These are phyloP conservation scores for Epizoanthus ramosus DNA, from an alignment of 92 coral and sea anemone genomes.

Conservation along the genomic window DNA sequence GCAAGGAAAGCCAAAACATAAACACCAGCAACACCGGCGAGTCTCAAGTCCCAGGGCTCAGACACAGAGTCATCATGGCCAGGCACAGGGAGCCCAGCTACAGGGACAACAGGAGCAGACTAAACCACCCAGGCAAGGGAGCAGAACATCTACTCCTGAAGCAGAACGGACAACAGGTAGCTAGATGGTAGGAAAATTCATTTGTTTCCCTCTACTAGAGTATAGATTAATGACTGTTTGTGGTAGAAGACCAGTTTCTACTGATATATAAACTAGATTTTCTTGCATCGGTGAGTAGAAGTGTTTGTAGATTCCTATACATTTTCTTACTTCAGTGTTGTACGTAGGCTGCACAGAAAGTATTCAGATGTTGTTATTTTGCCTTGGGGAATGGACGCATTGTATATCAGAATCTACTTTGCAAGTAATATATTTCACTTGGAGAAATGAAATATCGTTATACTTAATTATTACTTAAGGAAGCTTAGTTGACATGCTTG, in stretches of 20 bases:
- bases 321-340: no score
- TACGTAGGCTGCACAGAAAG: no score
- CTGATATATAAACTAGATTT: no score
- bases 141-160: slow-evolving; percentile 53
- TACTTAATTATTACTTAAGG: no score
- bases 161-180: slow-evolving; percentile 59
- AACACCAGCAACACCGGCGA: slow-evolving; percentile 46
- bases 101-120: slow-evolving; percentile 37
- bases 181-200: slow-evolving; percentile 35
- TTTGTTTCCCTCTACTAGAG: not conserved
- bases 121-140: slow-evolving; percentile 35
- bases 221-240: not conserved
- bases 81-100: slow-evolving; percentile 36
- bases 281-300: no score
- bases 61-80: slow-evolving; percentile 47
- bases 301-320: no score
- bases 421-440: no score
- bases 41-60: slow-evolving; percentile 54
- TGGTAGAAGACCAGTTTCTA: not conserved
- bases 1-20: slow-evolving; percentile 55
- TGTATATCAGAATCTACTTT: no score
- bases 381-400: no score
- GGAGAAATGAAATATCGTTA: no score
- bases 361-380: no score
- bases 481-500: no score